Percentiles rank a stretch among this genome's conserved stretches.
phyloP scores from a whole-genome alignment of 2,888 invertebrate genomes.

The Agonopterix alstromeriana region DNA sequence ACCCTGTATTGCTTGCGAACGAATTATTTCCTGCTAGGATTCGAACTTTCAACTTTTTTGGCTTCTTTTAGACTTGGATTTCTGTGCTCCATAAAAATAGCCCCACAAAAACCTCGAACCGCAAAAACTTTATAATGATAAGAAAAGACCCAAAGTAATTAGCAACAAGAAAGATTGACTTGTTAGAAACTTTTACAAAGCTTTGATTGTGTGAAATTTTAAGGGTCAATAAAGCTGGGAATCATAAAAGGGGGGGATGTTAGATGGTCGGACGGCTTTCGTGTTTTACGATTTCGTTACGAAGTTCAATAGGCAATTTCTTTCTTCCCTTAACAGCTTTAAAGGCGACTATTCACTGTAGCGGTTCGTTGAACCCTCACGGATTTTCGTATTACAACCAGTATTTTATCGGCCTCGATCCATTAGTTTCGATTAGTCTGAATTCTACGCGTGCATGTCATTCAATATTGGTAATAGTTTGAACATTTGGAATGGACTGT shows the following conservation, averaged over 20 bases:
- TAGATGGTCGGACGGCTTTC: constrained; percentile 12
- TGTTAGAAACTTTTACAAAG: constrained; percentile 16
- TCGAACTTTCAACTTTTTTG: no score
- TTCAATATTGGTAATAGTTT: no score
- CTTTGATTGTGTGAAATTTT: constrained; percentile 23
- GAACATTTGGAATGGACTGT: no score
- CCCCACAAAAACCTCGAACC: no score
- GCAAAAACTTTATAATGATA: constrained; percentile 17
- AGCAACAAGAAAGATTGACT: constrained; percentile 18
- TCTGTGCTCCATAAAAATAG: no score
- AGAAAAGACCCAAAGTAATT: constrained; percentile 19
- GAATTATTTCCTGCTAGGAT: no score
- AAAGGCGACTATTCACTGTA: constrained; percentile 1
- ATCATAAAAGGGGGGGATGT: constrained; percentile 9
- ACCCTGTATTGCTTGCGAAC: no score
- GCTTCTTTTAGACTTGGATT: no score
- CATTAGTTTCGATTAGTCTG: no score
- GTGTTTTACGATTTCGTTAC: constrained; percentile 12
- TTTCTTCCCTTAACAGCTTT: constrained; percentile 7
- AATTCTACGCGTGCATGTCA: no score
- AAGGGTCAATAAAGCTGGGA: constrained; percentile 19
- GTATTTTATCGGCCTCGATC: no score
- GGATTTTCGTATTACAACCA: neutral
- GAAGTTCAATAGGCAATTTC: constrained; percentile 10
- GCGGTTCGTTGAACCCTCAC: neutral